These are phyloP conservation scores for Eilema sororculum DNA, from an alignment of 2,888 invertebrate genomes.

Conservation along the genomic window DNA sequence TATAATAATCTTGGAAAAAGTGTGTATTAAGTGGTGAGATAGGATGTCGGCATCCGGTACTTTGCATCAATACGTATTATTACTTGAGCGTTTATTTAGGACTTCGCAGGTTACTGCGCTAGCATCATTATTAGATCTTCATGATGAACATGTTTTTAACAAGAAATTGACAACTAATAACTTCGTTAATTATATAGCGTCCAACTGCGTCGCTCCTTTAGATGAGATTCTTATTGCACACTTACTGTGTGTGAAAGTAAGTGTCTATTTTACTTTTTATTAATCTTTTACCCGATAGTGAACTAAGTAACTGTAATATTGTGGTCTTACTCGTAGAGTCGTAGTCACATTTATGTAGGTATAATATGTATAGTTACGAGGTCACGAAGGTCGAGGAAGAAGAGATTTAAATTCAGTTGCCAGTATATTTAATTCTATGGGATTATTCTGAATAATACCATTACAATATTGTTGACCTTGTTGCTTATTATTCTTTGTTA, in stretches of 20 bases:
- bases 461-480: no score
- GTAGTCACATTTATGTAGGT: no score
- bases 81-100: slow-evolving; percentile 88
- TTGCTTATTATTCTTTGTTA: no score
- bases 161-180: slow-evolving; percentile 90
- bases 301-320: no score
- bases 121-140: slow-evolving; percentile 88
- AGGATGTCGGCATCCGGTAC: slow-evolving; percentile 59
- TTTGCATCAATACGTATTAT: slow-evolving; percentile 78
- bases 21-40: background rate
- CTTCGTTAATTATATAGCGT: slow-evolving; percentile 90
- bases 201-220: slow-evolving; percentile 90
- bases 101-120: slow-evolving; percentile 88
- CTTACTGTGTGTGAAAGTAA: slow-evolving; percentile 89
- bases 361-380: no score
- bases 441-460: no score
- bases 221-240: slow-evolving; percentile 92
- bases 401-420: no score
- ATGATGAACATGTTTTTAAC: slow-evolving; percentile 91
- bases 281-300: background rate
- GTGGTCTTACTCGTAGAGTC: no score
- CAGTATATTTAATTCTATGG: no score
- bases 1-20: background rate
- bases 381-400: no score
- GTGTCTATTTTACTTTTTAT: slow-evolving; percentile 7